These are phyloP conservation scores for Mixornis gularis DNA, from an alignment of 2,113 vertebrate genomes.

Conservation along the genomic window DNA sequence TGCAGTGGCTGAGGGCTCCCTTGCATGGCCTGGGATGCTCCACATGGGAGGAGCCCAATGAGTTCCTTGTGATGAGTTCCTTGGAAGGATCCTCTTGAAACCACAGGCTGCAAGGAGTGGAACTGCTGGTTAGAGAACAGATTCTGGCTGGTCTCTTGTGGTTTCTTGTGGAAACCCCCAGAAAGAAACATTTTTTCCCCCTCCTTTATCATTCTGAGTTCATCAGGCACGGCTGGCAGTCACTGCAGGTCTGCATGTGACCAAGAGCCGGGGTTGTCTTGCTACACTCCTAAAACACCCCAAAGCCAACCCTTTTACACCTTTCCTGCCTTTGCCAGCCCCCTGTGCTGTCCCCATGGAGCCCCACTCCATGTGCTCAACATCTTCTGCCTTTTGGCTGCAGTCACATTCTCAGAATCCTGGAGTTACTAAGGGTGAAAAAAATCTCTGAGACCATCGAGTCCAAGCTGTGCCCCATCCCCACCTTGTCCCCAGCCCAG, in stretches of 20 bases:
- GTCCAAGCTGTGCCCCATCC: fast-evolving
- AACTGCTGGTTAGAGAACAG: background rate
- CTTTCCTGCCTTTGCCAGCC: background rate
- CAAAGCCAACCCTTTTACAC: background rate
- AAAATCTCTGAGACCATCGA: background rate
- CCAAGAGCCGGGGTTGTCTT: background rate
- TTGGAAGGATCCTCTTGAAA: background rate
- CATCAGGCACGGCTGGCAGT: background rate
- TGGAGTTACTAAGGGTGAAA: background rate
- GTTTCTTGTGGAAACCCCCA: slow-evolving; percentile 4
- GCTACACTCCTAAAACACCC: background rate
- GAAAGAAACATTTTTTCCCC: background rate
- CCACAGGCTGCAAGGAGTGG: background rate
- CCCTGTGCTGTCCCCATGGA: background rate
- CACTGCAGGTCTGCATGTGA: background rate
- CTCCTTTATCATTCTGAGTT: background rate
- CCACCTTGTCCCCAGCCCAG: background rate
- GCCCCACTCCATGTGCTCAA: fast-evolving
- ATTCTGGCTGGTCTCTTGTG: background rate
- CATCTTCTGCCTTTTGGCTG: background rate
- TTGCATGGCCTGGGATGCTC: background rate
- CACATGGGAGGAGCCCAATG: fast-evolving
- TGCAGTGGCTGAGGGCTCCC: background rate
- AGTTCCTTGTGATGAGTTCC: background rate
- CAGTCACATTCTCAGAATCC: background rate